Evolutionary conservation across 2,113 vertebrate genomes (phyloP).

Genomic region (Oenanthe oenanthe): DNA sequence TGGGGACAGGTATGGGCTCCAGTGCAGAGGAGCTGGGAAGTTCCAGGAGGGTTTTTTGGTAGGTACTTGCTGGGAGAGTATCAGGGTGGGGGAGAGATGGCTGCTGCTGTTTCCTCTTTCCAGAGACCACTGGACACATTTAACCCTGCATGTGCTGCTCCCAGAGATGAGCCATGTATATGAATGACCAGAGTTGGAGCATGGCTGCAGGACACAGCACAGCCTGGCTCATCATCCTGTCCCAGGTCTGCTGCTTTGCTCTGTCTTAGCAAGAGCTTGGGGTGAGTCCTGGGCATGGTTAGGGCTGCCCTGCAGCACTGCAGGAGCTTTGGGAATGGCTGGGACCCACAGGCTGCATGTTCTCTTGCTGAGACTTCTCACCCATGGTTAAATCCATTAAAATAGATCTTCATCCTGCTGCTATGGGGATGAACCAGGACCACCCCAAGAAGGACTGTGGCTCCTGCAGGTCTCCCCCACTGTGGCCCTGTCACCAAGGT

Average conservation of each 20-base stretch:
- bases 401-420: background rate
- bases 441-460: rapidly evolving
- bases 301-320: background rate
- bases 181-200: background rate
- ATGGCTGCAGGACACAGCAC: background rate
- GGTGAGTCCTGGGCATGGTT: background rate
- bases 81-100: background rate
- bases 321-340: background rate
- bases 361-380: background rate
- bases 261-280: background rate
- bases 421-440: background rate
- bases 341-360: background rate
- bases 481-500: background rate
- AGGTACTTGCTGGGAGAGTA: background rate
- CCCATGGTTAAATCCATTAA: background rate
- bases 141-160: background rate
- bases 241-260: background rate
- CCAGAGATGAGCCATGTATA: background rate
- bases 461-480: background rate
- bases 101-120: background rate
- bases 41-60: background rate
- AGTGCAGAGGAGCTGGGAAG: background rate
- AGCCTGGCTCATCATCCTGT: background rate
- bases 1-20: rapidly evolving
- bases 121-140: background rate